A percentile compares a stretch with the other conserved stretches of the same genome.
Evolutionary conservation across 2,888 invertebrate species (phyloP).

Genomic region (Rapana venosa): DNA sequence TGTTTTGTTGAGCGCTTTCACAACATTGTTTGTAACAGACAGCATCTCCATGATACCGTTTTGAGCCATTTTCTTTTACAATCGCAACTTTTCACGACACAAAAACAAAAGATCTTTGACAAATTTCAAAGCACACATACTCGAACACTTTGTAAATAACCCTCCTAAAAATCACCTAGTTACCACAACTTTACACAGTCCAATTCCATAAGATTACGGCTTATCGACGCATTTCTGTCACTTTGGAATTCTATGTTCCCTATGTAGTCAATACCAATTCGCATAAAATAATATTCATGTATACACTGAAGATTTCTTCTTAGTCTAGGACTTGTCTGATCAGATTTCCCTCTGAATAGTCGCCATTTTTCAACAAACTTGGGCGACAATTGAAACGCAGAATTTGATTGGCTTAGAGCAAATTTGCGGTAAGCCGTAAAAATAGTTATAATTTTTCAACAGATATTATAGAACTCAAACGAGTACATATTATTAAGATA

Average conservation of each 20-base stretch:
- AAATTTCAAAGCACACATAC: too few relatives aligned
- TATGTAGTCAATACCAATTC: not conserved
- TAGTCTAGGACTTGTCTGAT: slow-evolving; percentile 45
- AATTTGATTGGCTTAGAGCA: slow-evolving; percentile 54
- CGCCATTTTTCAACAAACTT: slow-evolving; percentile 67
- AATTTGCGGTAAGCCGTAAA: not conserved
- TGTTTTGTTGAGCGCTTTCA: slow-evolving; percentile 65
- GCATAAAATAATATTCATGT: not conserved
- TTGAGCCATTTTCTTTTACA: slow-evolving; percentile 41
- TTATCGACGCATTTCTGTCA: not conserved
- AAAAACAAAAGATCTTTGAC: too few relatives aligned
- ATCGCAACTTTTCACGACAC: too few relatives aligned
- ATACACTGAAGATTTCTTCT: not conserved
- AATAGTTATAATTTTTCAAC: not conserved
- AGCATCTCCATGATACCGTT: slow-evolving; percentile 64
- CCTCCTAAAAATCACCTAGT: not conserved
- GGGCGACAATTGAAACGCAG: slow-evolving; percentile 45
- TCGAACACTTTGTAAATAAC: too few relatives aligned
- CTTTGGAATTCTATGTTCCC: not conserved
- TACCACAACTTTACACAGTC: not conserved
- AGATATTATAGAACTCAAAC: not conserved
- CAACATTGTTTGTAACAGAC: slow-evolving; percentile 68
- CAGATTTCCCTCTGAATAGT: slow-evolving; percentile 52
- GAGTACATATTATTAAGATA: too few relatives aligned
- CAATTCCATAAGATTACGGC: not conserved